Evolutionary conservation across 2,888 invertebrate genomes (phyloP).

Genomic region (Heliconius cydno): DNA sequence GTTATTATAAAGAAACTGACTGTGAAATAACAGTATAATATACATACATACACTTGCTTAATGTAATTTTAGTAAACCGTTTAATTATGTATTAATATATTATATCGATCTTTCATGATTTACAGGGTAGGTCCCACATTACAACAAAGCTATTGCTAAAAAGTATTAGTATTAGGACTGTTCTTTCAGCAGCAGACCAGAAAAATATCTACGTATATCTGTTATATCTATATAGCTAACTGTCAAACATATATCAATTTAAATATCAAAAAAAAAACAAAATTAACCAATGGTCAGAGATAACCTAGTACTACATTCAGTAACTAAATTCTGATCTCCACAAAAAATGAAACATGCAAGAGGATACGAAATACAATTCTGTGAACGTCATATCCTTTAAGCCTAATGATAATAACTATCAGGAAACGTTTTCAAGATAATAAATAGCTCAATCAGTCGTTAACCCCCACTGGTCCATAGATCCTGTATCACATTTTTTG

Average conservation of each 20-base stretch:
- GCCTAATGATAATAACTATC: background rate
- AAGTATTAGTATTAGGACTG: background rate
- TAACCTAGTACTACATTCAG: background rate
- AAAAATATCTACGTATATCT: background rate
- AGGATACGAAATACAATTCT: background rate
- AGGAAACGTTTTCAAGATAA: background rate
- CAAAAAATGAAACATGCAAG: background rate
- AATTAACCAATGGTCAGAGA: background rate
- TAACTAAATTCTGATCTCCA: background rate
- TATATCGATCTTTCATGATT: background rate
- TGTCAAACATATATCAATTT: too few relatives aligned
- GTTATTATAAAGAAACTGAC: background rate
- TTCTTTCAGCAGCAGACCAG: background rate
- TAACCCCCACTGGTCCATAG: constrained; percentile 14
- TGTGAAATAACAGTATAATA: background rate
- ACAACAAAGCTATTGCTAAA: too few relatives aligned
- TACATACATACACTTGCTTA: background rate
- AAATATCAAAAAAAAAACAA: too few relatives aligned
- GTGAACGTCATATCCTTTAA: background rate
- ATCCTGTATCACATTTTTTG: constrained; percentile 12
- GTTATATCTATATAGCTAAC: too few relatives aligned
- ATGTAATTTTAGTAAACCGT: background rate
- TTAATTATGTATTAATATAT: too few relatives aligned
- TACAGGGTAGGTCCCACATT: background rate
- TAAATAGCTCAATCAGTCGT: constrained; percentile 3